phyloP scores from a whole-genome alignment of 53 echinoderm and acorn worm species.

The Mesocentrotus franciscanus region DNA sequence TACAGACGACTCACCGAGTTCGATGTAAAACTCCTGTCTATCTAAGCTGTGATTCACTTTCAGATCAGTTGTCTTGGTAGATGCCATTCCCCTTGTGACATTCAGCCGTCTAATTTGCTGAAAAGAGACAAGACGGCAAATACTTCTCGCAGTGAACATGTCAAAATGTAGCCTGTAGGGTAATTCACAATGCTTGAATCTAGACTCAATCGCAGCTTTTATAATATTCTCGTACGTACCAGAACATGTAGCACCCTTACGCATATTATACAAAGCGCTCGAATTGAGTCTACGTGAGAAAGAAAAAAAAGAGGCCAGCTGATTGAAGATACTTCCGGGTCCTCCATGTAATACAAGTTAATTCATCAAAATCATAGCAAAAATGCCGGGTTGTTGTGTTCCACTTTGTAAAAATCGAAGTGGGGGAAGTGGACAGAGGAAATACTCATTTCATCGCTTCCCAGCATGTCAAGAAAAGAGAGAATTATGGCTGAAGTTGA shows the following conservation, averaged over 20 bases:
- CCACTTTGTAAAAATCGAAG: neutral
- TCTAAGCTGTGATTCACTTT: constrained; percentile 37
- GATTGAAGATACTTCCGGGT: neutral
- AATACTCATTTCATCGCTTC: neutral
- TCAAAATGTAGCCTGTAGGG: neutral
- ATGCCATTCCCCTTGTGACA: constrained; percentile 9
- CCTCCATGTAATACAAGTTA: neutral
- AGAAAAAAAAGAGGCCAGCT: neutral
- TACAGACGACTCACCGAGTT: constrained; percentile 21
- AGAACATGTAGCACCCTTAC: neutral
- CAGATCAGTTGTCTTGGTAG: neutral
- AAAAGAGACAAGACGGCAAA: constrained; percentile 13
- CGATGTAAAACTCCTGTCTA: constrained; percentile 42
- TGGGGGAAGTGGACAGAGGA: neutral
- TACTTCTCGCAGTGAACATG: neutral
- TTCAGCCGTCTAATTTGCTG: constrained; percentile 20
- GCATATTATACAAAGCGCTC: neutral
- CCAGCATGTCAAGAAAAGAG: neutral
- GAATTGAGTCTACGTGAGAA: neutral
- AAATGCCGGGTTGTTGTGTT: neutral
- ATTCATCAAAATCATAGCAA: neutral
- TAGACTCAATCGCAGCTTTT: neutral
- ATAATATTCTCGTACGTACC: neutral
- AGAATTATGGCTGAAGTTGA: neutral
- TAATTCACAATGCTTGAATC: neutral